These are phyloP conservation scores for Ophonus ardosiacus DNA, from an alignment of 2,888 invertebrate genomes.

Conservation along the genomic window DNA sequence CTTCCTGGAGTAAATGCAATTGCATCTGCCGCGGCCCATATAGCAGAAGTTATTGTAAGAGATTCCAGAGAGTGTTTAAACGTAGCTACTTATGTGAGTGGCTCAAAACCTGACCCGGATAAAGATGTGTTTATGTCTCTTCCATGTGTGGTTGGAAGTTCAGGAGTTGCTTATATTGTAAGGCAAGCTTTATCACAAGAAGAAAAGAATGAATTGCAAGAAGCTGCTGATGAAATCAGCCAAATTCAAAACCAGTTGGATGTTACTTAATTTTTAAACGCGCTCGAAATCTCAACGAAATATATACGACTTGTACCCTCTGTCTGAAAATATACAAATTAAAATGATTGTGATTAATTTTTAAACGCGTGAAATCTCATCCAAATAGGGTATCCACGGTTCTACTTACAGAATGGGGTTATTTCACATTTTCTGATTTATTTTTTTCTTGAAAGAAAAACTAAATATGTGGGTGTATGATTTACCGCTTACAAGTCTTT, in stretches of 20 bases:
- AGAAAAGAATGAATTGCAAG: constrained; percentile 74
- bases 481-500: too few relatives aligned
- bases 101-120: constrained; percentile 76
- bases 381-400: too few relatives aligned
- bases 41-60: constrained; percentile 83
- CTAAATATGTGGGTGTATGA: too few relatives aligned
- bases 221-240: constrained; percentile 75
- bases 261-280: not conserved
- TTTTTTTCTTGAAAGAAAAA: too few relatives aligned
- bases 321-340: too few relatives aligned
- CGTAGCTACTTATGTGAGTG: constrained; percentile 84
- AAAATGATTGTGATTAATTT: too few relatives aligned
- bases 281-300: too few relatives aligned
- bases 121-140: constrained; percentile 80
- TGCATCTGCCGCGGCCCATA: constrained; percentile 85
- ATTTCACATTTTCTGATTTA: too few relatives aligned
- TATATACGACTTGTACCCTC: too few relatives aligned
- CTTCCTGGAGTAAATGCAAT: constrained; percentile 84
- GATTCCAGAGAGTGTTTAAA: constrained; percentile 86
- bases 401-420: too few relatives aligned
- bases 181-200: constrained; percentile 75
- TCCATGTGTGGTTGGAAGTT: constrained; percentile 77
- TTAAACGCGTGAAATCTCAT: too few relatives aligned
- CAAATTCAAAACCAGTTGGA: constrained; percentile 70
- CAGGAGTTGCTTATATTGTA: constrained; percentile 76